Evolutionary conservation across 2,797 vertebrate genomes (phyloP).

Genomic region (Syngnathus rostellatus): DNA sequence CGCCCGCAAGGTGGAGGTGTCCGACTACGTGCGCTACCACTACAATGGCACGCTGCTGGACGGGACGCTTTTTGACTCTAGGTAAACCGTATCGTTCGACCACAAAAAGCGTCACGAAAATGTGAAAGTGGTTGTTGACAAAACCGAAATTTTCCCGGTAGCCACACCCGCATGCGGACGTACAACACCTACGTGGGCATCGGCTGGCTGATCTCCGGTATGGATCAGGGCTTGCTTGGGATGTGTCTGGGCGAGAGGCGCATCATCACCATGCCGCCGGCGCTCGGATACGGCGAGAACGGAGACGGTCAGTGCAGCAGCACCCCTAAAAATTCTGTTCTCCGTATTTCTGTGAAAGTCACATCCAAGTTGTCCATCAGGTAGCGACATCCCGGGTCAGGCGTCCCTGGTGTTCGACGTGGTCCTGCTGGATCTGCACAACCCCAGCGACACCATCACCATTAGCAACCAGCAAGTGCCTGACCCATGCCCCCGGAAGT

Average conservation of each 20-base stretch:
- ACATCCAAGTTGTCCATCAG: conserved; percentile 47
- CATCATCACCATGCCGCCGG: conserved; percentile 86
- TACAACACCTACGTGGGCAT: conserved; percentile 97
- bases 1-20: conserved; percentile 82
- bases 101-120: too few species aligned
- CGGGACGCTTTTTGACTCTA: conserved; percentile 89
- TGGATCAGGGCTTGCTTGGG: conserved; percentile 94
- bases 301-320: conserved; percentile 78
- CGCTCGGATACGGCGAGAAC: conserved; percentile 89
- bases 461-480: conserved; percentile 77
- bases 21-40: conserved; percentile 93
- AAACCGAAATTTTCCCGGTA: conserved; percentile 35
- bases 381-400: conserved; percentile 94
- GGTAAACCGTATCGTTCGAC: conserved; percentile 41
- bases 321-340: neutral
- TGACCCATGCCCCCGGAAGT: conserved; percentile 75
- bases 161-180: conserved; percentile 91
- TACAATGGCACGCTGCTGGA: conserved; percentile 94
- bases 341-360: neutral
- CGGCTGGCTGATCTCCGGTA: conserved; percentile 97
- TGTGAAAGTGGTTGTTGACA: neutral
- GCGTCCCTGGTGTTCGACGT: conserved; percentile 94
- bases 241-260: conserved; percentile 95
- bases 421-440: conserved; percentile 87
- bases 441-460: conserved; percentile 83